Percentiles rank a stretch among this genome's conserved stretches.
phyloP scores from a whole-genome alignment of 2,888 invertebrate species.

The Lordiphosa andalusiaca region DNA sequence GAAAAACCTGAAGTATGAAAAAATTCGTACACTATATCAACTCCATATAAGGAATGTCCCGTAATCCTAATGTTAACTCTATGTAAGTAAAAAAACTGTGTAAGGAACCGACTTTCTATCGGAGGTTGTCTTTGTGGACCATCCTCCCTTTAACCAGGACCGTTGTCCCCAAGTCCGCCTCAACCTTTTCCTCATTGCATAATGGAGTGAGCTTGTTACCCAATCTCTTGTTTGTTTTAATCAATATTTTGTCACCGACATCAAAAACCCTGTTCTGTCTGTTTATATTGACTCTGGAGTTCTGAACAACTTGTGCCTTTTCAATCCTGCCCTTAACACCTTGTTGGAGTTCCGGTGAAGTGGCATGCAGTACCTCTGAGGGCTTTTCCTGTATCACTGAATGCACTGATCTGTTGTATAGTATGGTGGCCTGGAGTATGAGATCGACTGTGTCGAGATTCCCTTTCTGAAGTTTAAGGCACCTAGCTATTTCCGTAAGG shows the following conservation, averaged over 20 bases:
- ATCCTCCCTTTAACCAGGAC: background rate
- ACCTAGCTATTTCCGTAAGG: background rate
- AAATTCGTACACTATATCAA: background rate
- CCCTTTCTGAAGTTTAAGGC: background rate
- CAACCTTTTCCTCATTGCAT: background rate
- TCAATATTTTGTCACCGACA: background rate
- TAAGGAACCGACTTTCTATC: background rate
- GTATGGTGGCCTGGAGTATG: background rate
- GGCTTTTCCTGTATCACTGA: background rate
- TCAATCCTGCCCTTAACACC: too few species aligned
- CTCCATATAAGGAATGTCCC: background rate
- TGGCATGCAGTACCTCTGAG: background rate
- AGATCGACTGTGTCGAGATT: background rate
- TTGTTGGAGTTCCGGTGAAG: too few species aligned
- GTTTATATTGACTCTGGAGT: background rate
- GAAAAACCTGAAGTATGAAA: too few species aligned
- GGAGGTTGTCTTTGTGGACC: background rate
- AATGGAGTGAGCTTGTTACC: slow-evolving; percentile 1
- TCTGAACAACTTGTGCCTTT: too few species aligned
- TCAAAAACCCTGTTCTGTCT: slow-evolving; percentile 1
- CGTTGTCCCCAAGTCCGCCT: background rate
- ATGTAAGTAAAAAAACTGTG: background rate
- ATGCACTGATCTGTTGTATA: slow-evolving; percentile 3
- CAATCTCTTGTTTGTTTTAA: slow-evolving; percentile 3
- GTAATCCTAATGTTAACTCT: background rate